These are phyloP conservation scores for Pectinophora gossypiella DNA, from an alignment of 1,140 invertebrate species.

Conservation along the genomic window DNA sequence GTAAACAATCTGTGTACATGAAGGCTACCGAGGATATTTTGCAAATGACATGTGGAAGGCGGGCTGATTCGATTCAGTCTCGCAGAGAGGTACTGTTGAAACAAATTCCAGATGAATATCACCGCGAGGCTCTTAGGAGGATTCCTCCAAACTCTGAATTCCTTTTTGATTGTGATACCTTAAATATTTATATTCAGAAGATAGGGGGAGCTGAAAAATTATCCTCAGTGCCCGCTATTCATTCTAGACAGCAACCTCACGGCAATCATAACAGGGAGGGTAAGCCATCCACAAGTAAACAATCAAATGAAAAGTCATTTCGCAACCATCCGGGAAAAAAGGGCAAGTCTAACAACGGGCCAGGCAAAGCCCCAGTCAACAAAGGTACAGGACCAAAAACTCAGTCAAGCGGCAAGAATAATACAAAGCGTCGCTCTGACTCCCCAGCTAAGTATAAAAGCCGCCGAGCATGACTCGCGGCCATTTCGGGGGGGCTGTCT, in stretches of 20 bases:
- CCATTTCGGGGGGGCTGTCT: no score
- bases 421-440: conserved; percentile 23
- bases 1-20: no score
- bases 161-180: background rate
- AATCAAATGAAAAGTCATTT: background rate
- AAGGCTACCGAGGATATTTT: no score
- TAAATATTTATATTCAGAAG: background rate
- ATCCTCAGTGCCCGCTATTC: background rate
- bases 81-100: background rate
- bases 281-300: background rate
- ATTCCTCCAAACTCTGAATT: background rate
- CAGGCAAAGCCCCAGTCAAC: background rate
- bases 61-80: background rate
- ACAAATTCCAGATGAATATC: background rate
- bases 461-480: no score
- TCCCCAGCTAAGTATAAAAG: conserved; percentile 20
- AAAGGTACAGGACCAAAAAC: conserved; percentile 19
- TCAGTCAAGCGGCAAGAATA: conserved; percentile 4
- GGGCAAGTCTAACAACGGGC: background rate
- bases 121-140: background rate
- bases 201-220: background rate
- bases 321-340: background rate
- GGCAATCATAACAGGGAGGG: background rate
- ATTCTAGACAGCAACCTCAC: background rate
- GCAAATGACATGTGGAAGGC: background rate